Evolutionary conservation across 64 coral and sea anemone genomes (phyloP).

Genomic region (Stylophora pistillata): DNA sequence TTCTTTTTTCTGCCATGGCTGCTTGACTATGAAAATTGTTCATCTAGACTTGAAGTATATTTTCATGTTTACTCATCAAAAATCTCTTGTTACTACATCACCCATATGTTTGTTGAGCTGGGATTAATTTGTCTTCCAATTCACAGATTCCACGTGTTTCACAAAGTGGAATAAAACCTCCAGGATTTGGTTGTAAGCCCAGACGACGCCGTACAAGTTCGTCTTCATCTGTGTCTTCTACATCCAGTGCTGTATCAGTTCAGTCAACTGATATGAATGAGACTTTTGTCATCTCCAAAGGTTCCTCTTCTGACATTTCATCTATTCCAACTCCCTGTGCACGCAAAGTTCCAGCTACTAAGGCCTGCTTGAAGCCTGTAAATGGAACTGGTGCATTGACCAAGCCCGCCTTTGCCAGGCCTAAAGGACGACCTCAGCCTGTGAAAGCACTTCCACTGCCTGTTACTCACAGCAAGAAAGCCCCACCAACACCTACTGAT

Average conservation of each 20-base stretch:
- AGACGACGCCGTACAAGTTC: constrained; percentile 46
- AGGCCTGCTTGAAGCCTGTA: constrained; percentile 21
- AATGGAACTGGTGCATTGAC: neutral
- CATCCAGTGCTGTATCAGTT: constrained; percentile 39
- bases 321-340: constrained; percentile 5
- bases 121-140: neutral
- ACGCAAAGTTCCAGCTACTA: constrained; percentile 24
- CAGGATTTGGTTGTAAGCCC: constrained; percentile 18
- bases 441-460: constrained; percentile 24
- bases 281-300: constrained; percentile 28
- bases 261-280: constrained; percentile 52
- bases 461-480: neutral
- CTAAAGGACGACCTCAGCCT: constrained; percentile 28
- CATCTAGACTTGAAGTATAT: no score
- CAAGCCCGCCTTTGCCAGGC: constrained; percentile 5
- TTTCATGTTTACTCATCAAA: no score
- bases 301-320: neutral
- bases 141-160: constrained; percentile 30
- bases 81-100: neutral
- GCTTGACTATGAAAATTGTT: no score
- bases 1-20: no score
- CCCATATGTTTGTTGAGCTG: neutral
- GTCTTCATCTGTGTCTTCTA: constrained; percentile 40
- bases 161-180: constrained; percentile 57
- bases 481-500: neutral